Conservation (phyloP, 2,797 vertebrate genomes). For the Phrynocephalus vlangalii region DNA sequence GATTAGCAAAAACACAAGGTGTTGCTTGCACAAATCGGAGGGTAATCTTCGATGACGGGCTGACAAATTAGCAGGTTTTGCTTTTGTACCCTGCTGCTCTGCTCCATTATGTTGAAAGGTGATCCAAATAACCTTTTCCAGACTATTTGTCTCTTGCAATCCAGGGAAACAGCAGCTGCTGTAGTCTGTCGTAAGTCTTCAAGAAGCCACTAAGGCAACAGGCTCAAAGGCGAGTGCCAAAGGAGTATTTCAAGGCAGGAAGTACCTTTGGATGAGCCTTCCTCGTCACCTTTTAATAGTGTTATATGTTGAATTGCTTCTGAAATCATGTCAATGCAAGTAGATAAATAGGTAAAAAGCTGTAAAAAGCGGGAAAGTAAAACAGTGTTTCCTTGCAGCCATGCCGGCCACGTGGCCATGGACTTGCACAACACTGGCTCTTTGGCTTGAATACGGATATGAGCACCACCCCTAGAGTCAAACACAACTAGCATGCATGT, state of each 20-base stretch:
- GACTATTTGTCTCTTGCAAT: constrained; percentile 66
- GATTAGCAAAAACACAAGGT: constrained; percentile 38
- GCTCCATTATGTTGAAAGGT: constrained; percentile 70
- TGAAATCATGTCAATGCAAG: too few species aligned
- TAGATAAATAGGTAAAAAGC: too few species aligned
- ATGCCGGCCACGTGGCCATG: too few species aligned
- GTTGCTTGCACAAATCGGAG: background rate
- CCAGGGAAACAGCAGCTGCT: constrained; percentile 75
- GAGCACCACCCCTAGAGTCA: too few species aligned
- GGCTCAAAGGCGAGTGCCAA: constrained; percentile 35
- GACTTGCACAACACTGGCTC: too few species aligned
- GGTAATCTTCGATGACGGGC: constrained; percentile 38
- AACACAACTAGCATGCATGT: too few species aligned
- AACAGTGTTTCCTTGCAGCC: too few species aligned
- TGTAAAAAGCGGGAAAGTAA: too few species aligned
- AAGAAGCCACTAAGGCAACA: constrained; percentile 48
- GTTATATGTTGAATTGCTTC: too few species aligned
- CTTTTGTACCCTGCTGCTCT: constrained; percentile 60
- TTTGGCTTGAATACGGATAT: too few species aligned
- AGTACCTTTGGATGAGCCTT: constrained; percentile 38
- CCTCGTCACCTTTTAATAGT: background rate
- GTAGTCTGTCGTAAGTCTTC: constrained; percentile 49
- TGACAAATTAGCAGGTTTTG: constrained; percentile 63
- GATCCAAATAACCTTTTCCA: constrained; percentile 76
- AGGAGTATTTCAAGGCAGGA: constrained; percentile 52